phyloP scores from a whole-genome alignment of 53 echinoderm and acorn worm genomes.

The Crossaster papposus region DNA sequence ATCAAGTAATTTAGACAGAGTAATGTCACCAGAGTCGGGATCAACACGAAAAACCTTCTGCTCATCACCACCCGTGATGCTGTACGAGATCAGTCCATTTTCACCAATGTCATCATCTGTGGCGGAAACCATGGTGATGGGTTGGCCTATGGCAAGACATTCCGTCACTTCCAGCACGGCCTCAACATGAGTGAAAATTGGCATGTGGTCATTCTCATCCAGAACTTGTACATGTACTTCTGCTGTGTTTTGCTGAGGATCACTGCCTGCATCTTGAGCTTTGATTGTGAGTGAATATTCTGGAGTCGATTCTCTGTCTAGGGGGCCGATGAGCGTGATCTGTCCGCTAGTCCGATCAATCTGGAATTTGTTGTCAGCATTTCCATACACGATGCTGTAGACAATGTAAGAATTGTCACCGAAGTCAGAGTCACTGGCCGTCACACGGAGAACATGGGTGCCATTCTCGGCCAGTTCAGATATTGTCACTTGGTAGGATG shows the following conservation, averaged over 20 bases:
- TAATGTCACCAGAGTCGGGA: slow-evolving; percentile 70
- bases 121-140: slow-evolving; percentile 73
- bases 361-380: slow-evolving; percentile 71
- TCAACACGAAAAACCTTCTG: slow-evolving; percentile 76
- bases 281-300: slow-evolving; percentile 71
- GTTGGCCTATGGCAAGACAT: slow-evolving; percentile 77
- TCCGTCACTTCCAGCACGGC: slow-evolving; percentile 80
- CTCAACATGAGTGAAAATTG: slow-evolving; percentile 57
- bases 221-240: slow-evolving; percentile 76
- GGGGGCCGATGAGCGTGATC: slow-evolving; percentile 67
- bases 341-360: slow-evolving; percentile 80
- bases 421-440: slow-evolving; percentile 78
- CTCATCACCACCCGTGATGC: slow-evolving; percentile 76
- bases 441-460: slow-evolving; percentile 77
- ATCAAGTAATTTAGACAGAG: slow-evolving; percentile 82
- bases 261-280: slow-evolving; percentile 81
- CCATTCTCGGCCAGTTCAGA: slow-evolving; percentile 75
- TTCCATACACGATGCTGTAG: slow-evolving; percentile 85
- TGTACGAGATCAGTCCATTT: slow-evolving; percentile 83
- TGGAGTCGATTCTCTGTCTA: slow-evolving; percentile 78
- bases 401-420: slow-evolving; percentile 87
- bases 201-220: slow-evolving; percentile 93
- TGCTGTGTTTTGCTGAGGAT: slow-evolving; percentile 58
- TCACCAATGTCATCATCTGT: slow-evolving; percentile 79
- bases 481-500: slow-evolving; percentile 76